phyloP scores from a whole-genome alignment of 2,888 invertebrate genomes.

The Luperina nickerlii region DNA sequence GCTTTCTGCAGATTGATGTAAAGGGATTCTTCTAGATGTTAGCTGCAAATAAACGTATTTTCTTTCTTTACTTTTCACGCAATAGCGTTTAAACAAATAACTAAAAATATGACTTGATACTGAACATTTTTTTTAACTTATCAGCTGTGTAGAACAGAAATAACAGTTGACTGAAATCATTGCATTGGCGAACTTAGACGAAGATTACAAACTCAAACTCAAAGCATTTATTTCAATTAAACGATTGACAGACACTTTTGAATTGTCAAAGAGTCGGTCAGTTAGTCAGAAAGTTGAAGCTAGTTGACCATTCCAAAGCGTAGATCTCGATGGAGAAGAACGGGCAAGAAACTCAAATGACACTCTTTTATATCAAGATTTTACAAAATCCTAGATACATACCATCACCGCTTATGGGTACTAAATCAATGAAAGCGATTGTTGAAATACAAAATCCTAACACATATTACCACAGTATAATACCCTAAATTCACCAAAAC shows the following conservation, averaged over 20 bases:
- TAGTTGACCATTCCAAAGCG: neutral
- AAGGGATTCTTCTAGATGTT: too few relatives aligned
- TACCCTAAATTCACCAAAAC: conserved; percentile 21
- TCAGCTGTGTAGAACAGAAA: too few relatives aligned
- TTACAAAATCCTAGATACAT: neutral
- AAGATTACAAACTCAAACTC: neutral
- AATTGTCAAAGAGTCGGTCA: neutral
- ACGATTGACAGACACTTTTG: neutral
- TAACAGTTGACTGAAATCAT: neutral
- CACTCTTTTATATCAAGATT: neutral
- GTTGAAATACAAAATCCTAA: conserved; percentile 5
- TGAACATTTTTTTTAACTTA: neutral
- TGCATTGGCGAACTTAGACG: neutral
- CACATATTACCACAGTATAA: neutral
- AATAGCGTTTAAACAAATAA: neutral
- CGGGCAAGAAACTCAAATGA: neutral
- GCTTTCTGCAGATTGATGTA: too few relatives aligned
- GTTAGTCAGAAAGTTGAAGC: neutral
- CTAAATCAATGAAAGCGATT: neutral
- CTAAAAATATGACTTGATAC: too few relatives aligned
- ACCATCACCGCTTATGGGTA: neutral
- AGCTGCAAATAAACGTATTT: too few relatives aligned
- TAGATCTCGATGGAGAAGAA: neutral
- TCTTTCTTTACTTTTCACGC: too few relatives aligned
- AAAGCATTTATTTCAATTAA: neutral